Evolutionary conservation across 2,888 invertebrate genomes (phyloP).

Genomic region (Harmothoe impar): DNA sequence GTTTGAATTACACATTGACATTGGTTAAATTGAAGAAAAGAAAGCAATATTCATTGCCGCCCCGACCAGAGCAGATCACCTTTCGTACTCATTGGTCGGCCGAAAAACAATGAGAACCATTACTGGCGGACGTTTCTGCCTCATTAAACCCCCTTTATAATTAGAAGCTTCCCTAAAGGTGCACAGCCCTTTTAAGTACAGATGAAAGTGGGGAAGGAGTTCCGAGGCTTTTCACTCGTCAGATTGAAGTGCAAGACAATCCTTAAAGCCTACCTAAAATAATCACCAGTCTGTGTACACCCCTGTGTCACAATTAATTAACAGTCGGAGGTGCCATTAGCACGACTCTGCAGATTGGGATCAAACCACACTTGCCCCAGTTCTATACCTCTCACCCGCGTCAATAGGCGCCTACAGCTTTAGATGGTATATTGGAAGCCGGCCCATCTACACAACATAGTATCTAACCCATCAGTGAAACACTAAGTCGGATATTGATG

Average conservation of each 20-base stretch:
- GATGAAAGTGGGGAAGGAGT: neutral
- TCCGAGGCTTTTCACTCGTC: neutral
- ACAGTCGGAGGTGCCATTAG: neutral
- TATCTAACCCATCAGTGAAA: neutral
- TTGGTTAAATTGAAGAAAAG: neutral
- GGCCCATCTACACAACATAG: no score
- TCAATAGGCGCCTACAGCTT: neutral
- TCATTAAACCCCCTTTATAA: constrained; percentile 24
- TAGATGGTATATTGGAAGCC: neutral
- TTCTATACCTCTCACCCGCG: neutral
- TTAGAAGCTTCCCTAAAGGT: neutral
- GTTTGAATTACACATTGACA: constrained; percentile 6
- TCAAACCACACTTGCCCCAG: neutral
- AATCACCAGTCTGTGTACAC: neutral
- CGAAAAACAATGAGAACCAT: neutral
- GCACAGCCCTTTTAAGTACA: neutral
- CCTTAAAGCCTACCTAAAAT: neutral
- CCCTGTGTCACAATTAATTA: neutral
- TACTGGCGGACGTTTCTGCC: constrained; percentile 3
- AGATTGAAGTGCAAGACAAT: neutral
- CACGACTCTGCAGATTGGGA: neutral
- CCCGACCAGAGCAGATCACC: neutral
- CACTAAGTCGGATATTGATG: neutral
- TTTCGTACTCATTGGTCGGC: neutral
- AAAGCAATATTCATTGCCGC: neutral